Evolutionary conservation across 1,140 invertebrate genomes (phyloP), one percentile per base, ranked within the genome.

Genomic region (Lanistes nyassanus): DNA sequence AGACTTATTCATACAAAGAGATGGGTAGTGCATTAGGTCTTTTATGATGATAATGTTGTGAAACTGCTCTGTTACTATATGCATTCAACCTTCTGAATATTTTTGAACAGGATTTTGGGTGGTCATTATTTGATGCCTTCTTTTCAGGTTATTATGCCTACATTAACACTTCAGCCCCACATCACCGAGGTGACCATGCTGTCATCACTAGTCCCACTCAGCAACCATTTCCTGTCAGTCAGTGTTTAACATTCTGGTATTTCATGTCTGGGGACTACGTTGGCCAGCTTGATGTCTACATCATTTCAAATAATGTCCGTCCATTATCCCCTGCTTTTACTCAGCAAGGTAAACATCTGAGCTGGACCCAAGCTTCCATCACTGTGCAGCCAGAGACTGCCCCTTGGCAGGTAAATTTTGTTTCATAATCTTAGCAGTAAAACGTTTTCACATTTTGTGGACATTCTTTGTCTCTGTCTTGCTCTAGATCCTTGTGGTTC

Each of bases 191-290:
- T 31, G 80, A 86, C 60, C 80, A 76, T 6, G 85, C 86, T 16
- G 75, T 83, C 37, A 71, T 89, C 13, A 82, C 79, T 9, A 85
- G 84, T 68, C 79, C 79, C 5, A n/a, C 55, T 11, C 23, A 66
- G 7, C 11, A 60, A 21, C 70, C 76, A 21, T 70, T 74, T 23
- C 67, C 66, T 16, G 58, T 67, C 13, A 51, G 72, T 39, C 51
- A 82, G n/a, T 88, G 87, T 80, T 76, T 88, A 7, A 77, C 78
- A 3, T 95, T 96, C 86, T 95, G 92, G 91, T 93, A 91, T 82
- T 94, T 95, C 82, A 95, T 96, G 94, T 94, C 92, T 81, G 94
- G 94, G 11, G 58, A 55, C 11, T 73, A 84, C n/a, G 78, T 86
- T 39, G 86, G 82, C 37, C 47, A 26, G 31, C 81, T 89, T 9